A percentile compares a stretch with the other conserved stretches of the same genome.
Evolutionary conservation across 1,140 invertebrate genomes (phyloP).

Genomic region (Drosophila arizonae): DNA sequence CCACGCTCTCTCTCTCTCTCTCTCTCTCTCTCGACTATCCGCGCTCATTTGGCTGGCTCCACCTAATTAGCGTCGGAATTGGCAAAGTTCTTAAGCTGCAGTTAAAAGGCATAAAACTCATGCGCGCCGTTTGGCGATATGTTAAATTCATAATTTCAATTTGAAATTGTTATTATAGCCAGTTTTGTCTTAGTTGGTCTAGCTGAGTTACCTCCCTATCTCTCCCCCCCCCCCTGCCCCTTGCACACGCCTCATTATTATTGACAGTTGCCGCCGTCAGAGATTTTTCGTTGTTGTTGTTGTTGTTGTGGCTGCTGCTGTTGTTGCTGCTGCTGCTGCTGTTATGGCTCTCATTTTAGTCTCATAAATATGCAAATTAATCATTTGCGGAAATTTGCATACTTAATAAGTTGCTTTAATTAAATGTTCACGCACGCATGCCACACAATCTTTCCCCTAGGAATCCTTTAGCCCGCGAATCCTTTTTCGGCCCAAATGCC

Average conservation of each 20-base stretch:
- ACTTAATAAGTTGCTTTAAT: slow-evolving; percentile 80
- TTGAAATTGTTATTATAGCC: slow-evolving; percentile 74
- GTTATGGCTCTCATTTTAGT: slow-evolving; percentile 75
- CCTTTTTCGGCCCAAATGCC: slow-evolving; percentile 62
- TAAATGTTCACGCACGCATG: slow-evolving; percentile 81
- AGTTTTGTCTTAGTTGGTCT: slow-evolving; percentile 23
- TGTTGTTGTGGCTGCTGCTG: slow-evolving; percentile 33
- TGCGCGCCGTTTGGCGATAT: slow-evolving; percentile 68
- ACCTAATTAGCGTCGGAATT: slow-evolving; percentile 56
- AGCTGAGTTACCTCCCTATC: neutral
- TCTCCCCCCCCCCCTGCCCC: slow-evolving; percentile 1
- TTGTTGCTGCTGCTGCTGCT: slow-evolving; percentile 56
- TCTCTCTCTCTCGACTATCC: slow-evolving; percentile 1
- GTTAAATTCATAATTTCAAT: slow-evolving; percentile 78
- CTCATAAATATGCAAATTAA: slow-evolving; percentile 81
- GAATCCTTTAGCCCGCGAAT: slow-evolving; percentile 50
- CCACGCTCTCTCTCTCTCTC: neutral
- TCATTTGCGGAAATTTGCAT: slow-evolving; percentile 81
- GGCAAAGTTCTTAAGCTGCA: slow-evolving; percentile 74
- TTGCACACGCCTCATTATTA: slow-evolving; percentile 63
- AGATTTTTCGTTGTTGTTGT: slow-evolving; percentile 35
- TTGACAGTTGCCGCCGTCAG: slow-evolving; percentile 69
- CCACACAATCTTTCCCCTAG: slow-evolving; percentile 72
- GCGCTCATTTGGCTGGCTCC: neutral
- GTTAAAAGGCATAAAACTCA: slow-evolving; percentile 77